These are phyloP conservation scores for Carcharodon carcharias DNA, from an alignment of 2,797 vertebrate species.

Conservation along the genomic window DNA sequence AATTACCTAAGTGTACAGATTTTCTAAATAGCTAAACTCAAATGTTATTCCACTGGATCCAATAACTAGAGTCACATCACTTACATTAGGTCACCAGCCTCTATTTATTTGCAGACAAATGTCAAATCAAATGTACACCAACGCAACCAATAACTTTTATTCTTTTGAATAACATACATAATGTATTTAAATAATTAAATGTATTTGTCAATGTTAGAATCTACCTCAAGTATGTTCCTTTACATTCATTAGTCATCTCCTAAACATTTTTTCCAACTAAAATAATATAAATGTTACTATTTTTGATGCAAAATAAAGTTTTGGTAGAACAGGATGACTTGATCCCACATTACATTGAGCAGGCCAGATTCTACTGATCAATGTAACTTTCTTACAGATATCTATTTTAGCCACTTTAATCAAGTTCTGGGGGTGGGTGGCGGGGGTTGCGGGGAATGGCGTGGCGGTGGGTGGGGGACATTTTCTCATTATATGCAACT, in stretches of 20 bases:
- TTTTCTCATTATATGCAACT: neutral
- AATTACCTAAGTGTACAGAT: neutral
- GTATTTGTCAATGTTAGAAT: neutral
- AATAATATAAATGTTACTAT: neutral
- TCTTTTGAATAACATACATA: neutral
- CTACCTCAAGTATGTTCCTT: neutral
- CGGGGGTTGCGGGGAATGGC: no score
- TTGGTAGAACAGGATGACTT: neutral
- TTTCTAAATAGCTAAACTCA: conserved; percentile 2
- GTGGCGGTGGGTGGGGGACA: no score
- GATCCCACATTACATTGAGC: neutral
- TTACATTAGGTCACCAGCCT: no score
- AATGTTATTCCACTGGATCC: neutral
- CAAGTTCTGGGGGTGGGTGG: neutral
- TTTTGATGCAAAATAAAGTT: neutral
- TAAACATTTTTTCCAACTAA: neutral
- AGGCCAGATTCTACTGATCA: neutral
- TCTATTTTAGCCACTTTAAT: neutral
- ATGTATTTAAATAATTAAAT: neutral
- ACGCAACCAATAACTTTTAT: neutral
- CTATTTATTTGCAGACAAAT: neutral
- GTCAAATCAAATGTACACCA: neutral
- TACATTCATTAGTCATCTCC: neutral
- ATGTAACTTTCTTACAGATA: neutral
- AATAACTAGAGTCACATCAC: neutral